A percentile compares a stretch with the other conserved stretches of the same genome.
These are phyloP conservation scores for Mythimna vitellina DNA, from an alignment of 2,888 invertebrate species.

Conservation along the genomic window DNA sequence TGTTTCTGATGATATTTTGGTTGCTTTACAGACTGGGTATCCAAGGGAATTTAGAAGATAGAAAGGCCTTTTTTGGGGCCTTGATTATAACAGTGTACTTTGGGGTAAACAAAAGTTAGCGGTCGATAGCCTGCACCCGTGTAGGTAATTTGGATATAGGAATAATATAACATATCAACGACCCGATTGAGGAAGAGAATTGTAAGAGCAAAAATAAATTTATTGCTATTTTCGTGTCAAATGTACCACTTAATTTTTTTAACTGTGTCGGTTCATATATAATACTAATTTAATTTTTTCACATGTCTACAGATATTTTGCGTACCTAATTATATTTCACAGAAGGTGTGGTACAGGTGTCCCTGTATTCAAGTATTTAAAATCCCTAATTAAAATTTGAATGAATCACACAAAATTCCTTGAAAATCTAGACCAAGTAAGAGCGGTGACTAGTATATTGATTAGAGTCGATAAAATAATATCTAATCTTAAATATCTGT, in stretches of 20 bases:
- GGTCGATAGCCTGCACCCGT: neutral
- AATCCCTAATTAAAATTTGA: neutral
- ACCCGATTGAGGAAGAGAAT: no score
- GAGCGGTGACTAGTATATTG: constrained; percentile 18
- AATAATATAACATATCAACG: neutral
- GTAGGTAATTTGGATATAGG: neutral
- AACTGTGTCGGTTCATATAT: no score
- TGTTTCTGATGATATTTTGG: no score
- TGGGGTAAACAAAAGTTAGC: neutral
- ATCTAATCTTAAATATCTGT: constrained; percentile 8
- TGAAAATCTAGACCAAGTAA: neutral
- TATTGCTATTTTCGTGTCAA: neutral
- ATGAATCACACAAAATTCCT: neutral
- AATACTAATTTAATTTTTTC: no score
- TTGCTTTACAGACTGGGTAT: no score
- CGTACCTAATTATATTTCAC: neutral
- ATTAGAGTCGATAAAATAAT: constrained; percentile 16
- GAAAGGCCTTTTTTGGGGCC: neutral
- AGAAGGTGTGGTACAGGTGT: neutral
- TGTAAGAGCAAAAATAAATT: neutral
- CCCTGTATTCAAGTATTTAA: no score
- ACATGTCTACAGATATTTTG: neutral
- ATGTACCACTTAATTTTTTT: neutral
- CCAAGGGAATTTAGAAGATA: neutral
- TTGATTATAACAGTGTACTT: no score